Evolutionary conservation across 2,888 invertebrate genomes (phyloP).

Genomic region (Orgyia antiqua): DNA sequence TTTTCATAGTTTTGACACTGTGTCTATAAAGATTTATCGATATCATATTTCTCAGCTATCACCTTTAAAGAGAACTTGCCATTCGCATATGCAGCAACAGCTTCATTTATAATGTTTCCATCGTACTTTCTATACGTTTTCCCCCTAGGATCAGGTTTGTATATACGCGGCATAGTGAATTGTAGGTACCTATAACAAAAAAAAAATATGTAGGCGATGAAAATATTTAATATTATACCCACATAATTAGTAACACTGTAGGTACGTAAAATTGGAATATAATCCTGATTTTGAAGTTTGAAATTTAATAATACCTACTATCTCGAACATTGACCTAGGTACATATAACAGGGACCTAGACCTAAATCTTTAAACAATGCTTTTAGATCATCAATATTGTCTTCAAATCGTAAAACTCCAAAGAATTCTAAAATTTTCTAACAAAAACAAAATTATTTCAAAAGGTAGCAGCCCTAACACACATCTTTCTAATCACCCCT

Average conservation of each 20-base stretch:
- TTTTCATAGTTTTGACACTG: slow-evolving; percentile 11
- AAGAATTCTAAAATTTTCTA: no score
- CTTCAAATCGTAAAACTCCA: no score
- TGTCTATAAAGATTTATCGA: slow-evolving; percentile 15
- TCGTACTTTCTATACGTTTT: slow-evolving; percentile 9
- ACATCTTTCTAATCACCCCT: slow-evolving; percentile 7
- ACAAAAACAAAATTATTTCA: no score
- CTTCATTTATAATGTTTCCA: slow-evolving; percentile 5
- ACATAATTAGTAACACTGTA: no score
- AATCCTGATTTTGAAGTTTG: no score
- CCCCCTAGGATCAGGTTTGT: slow-evolving; percentile 2
- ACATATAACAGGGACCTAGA: no score
- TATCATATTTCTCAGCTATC: slow-evolving; percentile 12
- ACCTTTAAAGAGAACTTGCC: slow-evolving; percentile 1
- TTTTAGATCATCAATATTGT: no score
- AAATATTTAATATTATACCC: background rate
- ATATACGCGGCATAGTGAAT: slow-evolving; percentile 4
- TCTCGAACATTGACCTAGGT: no score
- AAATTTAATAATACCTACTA: no score
- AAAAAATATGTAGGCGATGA: background rate
- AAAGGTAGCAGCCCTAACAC: slow-evolving; percentile 2
- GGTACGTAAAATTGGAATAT: no score
- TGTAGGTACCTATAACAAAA: background rate
- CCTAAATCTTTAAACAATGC: no score
- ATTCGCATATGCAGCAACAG: slow-evolving; percentile 4